A percentile compares a stretch with the other conserved stretches of the same genome.
Evolutionary conservation across 2,888 invertebrate species (phyloP).

Genomic region (Troglohyphantes excavatus): DNA sequence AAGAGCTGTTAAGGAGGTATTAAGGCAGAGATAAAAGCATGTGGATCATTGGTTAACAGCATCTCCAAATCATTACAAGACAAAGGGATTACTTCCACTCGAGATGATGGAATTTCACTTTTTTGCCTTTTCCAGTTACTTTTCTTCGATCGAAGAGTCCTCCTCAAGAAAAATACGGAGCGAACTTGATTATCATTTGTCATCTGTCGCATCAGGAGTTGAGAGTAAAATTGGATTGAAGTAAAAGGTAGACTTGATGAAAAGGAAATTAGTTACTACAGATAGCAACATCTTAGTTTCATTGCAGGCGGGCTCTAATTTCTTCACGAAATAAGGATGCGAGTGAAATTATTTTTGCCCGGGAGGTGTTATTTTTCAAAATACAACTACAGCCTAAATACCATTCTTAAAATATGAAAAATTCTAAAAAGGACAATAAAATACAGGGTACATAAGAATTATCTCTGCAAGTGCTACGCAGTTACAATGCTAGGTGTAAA

Average conservation of each 20-base stretch:
- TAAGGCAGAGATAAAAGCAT: constrained; percentile 59
- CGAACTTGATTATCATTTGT: constrained; percentile 10
- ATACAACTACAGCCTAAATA: too few relatives aligned
- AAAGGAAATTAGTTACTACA: too few relatives aligned
- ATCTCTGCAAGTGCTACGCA: too few relatives aligned
- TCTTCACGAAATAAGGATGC: too few relatives aligned
- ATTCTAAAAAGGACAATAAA: too few relatives aligned
- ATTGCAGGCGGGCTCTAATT: too few relatives aligned
- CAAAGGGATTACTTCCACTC: constrained; percentile 55
- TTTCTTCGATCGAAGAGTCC: constrained; percentile 3
- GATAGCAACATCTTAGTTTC: too few relatives aligned
- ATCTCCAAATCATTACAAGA: constrained; percentile 66
- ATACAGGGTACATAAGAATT: too few relatives aligned
- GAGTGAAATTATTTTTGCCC: too few relatives aligned
- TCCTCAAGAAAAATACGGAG: neutral
- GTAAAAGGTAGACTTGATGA: neutral
- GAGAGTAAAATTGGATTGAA: neutral
- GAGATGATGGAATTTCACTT: neutral
- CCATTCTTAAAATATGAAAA: too few relatives aligned
- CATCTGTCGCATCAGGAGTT: neutral
- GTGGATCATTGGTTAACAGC: constrained; percentile 62
- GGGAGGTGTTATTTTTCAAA: too few relatives aligned
- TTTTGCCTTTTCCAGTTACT: constrained; percentile 15
- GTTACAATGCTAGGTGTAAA: too few relatives aligned
- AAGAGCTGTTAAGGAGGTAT: constrained; percentile 50